Conservation (phyloP, 2,888 invertebrate species). For the Magallana nippona region DNA sequence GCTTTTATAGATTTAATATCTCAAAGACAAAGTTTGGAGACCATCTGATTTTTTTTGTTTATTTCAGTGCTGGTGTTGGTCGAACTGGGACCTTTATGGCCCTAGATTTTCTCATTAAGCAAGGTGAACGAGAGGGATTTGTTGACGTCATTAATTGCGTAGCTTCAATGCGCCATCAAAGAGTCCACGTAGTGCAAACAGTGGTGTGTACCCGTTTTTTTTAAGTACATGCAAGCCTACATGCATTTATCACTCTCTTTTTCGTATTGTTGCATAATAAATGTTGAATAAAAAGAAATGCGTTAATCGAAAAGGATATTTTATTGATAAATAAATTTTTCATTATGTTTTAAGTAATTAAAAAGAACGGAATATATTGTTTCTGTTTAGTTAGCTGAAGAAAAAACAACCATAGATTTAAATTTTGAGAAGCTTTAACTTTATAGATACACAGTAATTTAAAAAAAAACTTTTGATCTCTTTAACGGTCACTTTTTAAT, state of each 20-base stretch:
- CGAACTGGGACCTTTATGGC: constrained; percentile 35
- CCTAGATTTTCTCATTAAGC: constrained; percentile 31
- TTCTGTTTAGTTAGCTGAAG: too few species aligned
- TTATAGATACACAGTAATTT: not conserved
- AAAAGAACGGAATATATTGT: too few species aligned
- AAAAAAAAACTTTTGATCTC: not conserved
- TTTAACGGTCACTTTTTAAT: not conserved
- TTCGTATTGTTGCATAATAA: too few species aligned
- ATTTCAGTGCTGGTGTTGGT: constrained; percentile 32
- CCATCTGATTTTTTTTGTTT: not conserved
- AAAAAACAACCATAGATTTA: too few species aligned
- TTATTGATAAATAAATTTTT: too few species aligned
- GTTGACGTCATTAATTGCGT: constrained; percentile 36
- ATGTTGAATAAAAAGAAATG: too few species aligned
- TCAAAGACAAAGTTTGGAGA: too few species aligned
- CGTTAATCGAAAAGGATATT: too few species aligned
- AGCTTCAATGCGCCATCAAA: constrained; percentile 26
- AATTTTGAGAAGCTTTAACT: not conserved
- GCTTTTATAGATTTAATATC: too few species aligned
- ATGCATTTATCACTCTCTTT: too few species aligned
- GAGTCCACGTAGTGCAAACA: constrained; percentile 32
- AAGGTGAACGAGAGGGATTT: constrained; percentile 20
- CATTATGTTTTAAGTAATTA: too few species aligned
- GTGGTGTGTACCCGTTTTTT: not conserved
- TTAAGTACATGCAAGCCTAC: too few species aligned